Evolutionary conservation across 2,113 vertebrate genomes (phyloP), one percentile per base, ranked within the genome.

Genomic region (Vulpes ferrilata): DNA sequence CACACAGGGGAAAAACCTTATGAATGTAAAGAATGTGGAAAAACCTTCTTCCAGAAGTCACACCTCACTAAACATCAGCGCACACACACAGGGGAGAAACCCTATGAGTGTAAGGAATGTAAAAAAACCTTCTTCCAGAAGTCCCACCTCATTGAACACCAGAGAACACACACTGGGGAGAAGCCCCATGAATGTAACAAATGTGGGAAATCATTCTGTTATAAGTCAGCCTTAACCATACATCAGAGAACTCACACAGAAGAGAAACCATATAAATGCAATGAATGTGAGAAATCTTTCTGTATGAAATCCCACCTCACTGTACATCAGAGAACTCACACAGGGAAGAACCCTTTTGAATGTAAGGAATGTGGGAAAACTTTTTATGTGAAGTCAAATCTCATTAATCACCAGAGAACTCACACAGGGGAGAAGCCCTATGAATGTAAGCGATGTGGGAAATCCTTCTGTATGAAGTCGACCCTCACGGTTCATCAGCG

Each of bases 351-450:
- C 25, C 51, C 64, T 9, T 91, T 64, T 19, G 22, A 79, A 32
- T 79, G 82, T 88, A 79, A 43, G 5, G 32, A 90, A 82, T 82
- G 76, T 57, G 38, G 38, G 38, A 92, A 93, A 51, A 60, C 51
- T 20, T 86, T 96, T 93, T 90, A 87, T 78, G 74, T 82, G 43
- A 97, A 90, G 38, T 90, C 89, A 74, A 13, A 74, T 22, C 74
- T 96, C 73, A 67, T 65, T 19, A 86, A 23, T 74, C 90, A 90
- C 23, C 51, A 97, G 65, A 92, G 65, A 71, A 93, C 43, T 53
- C 85, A 86, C 51, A 67, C 80, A 32, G 32, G 64, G 32, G 71
- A 80, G 65, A 88, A 97, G 76, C 82, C 69, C 12, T 64, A 57
- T 19, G 51, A 74, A 22, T 67, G 43, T 48, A 73, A 64, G 85